These are phyloP conservation scores for Trematomus loennbergii DNA, from an alignment of 2,113 vertebrate species.

Conservation along the genomic window DNA sequence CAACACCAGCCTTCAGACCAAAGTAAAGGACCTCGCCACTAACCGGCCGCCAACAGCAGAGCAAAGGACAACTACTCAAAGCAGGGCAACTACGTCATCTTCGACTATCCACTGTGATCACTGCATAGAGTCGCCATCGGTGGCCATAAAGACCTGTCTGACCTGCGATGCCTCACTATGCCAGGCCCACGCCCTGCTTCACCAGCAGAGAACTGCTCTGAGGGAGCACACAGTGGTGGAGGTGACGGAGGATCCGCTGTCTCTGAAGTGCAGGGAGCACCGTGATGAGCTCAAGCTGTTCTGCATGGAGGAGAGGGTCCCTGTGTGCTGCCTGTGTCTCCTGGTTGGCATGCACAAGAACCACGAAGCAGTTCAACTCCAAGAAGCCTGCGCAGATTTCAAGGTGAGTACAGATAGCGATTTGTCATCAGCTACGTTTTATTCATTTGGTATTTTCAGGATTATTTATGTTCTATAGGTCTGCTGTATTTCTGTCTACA, in stretches of 20 bases:
- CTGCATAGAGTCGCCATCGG: slow-evolving; percentile 76
- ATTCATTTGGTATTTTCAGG: background rate
- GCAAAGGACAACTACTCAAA: background rate
- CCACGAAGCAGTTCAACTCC: slow-evolving; percentile 74
- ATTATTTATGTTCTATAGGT: slow-evolving; percentile 1
- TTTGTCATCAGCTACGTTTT: background rate
- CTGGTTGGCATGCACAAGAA: slow-evolving; percentile 79
- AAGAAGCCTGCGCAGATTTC: slow-evolving; percentile 74
- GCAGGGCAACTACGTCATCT: slow-evolving; percentile 6
- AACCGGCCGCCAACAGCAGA: slow-evolving; percentile 9
- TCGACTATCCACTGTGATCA: slow-evolving; percentile 77
- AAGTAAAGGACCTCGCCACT: slow-evolving; percentile 58
- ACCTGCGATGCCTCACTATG: slow-evolving; percentile 83
- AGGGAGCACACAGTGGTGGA: slow-evolving; percentile 80
- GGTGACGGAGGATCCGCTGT: slow-evolving; percentile 73
- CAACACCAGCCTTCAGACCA: slow-evolving; percentile 70
- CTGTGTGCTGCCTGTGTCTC: slow-evolving; percentile 81
- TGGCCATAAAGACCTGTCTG: slow-evolving; percentile 80
- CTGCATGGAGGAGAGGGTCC: slow-evolving; percentile 75
- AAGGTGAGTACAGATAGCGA: slow-evolving; percentile 65
- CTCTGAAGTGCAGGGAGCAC: slow-evolving; percentile 83
- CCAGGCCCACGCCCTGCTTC: slow-evolving; percentile 76
- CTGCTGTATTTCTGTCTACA: slow-evolving; percentile 60
- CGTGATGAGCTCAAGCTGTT: slow-evolving; percentile 82
- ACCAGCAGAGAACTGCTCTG: slow-evolving; percentile 77